Conservation (phyloP, 2,797 vertebrate species). For the Manis javanica region DNA sequence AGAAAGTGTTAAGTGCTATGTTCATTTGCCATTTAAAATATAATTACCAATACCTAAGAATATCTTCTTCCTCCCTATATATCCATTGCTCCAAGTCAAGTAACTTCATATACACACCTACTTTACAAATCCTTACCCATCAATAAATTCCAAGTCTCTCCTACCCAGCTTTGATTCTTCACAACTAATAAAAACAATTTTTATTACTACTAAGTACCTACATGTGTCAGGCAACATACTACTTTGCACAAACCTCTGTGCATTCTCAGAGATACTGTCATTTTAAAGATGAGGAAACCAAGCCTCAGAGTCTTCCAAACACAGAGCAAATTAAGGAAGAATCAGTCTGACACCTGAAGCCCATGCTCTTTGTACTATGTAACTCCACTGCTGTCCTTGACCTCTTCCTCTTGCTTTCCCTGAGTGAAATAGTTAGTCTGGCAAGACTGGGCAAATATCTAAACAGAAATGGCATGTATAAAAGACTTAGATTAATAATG, state of each 20-base stretch:
- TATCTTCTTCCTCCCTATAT: background rate
- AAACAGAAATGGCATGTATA: background rate
- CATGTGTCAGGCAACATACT: background rate
- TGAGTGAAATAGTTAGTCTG: background rate
- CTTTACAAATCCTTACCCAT: background rate
- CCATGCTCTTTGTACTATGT: background rate
- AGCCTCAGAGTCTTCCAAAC: background rate
- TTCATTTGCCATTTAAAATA: constrained; percentile 25
- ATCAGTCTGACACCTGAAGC: background rate
- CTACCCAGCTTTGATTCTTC: background rate
- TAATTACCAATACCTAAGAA: background rate
- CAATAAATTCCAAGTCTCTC: background rate
- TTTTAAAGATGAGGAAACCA: background rate
- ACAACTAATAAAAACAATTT: background rate
- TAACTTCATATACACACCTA: background rate
- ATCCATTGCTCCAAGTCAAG: background rate
- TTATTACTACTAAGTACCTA: background rate
- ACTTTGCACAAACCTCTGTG: background rate
- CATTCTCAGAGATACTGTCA: background rate
- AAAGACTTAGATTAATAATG: background rate
- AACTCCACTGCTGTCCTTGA: background rate
- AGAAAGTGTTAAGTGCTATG: background rate
- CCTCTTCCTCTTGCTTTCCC: background rate
- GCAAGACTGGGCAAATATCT: background rate
- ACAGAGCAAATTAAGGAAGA: background rate